phyloP scores from a whole-genome alignment of 2,113 vertebrate species.

The Zingel zingel region DNA sequence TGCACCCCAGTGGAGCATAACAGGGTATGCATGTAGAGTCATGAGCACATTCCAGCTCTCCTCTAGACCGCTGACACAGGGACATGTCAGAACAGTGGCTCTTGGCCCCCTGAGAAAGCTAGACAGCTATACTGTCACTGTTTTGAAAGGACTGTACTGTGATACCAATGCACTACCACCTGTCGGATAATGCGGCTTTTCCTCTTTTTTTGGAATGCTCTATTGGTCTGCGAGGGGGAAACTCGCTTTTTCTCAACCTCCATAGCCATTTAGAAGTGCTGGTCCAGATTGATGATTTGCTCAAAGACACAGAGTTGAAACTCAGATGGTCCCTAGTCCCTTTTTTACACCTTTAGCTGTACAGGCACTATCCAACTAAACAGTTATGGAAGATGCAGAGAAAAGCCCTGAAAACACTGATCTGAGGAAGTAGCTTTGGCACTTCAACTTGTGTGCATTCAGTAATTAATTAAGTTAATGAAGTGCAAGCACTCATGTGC shows the following conservation, averaged over 20 bases:
- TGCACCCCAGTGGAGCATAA: slow-evolving; percentile 61
- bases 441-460: slow-evolving; percentile 54
- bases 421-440: slow-evolving; percentile 26
- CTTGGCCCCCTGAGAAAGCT: slow-evolving; percentile 45
- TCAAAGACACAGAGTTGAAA: slow-evolving; percentile 14
- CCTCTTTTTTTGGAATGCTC: slow-evolving; percentile 13
- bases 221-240: neutral
- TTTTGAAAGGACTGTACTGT: slow-evolving; percentile 46
- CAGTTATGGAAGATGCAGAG: slow-evolving; percentile 20
- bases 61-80: slow-evolving; percentile 67
- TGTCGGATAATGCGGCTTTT: slow-evolving; percentile 27
- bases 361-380: slow-evolving; percentile 6
- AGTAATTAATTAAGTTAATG: slow-evolving; percentile 68
- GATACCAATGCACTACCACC: slow-evolving; percentile 17
- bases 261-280: neutral
- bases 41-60: slow-evolving; percentile 76
- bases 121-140: slow-evolving; percentile 58
- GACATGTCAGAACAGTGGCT: slow-evolving; percentile 72
- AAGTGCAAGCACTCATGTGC: slow-evolving; percentile 51
- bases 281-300: neutral
- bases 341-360: slow-evolving; percentile 20
- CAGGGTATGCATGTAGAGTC: slow-evolving; percentile 68
- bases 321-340: neutral
- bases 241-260: neutral
- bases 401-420: slow-evolving; percentile 34